Evolutionary conservation across 2,888 invertebrate genomes (phyloP), one percentile per base, ranked within the genome.

Genomic region (Eilema sororculum): DNA sequence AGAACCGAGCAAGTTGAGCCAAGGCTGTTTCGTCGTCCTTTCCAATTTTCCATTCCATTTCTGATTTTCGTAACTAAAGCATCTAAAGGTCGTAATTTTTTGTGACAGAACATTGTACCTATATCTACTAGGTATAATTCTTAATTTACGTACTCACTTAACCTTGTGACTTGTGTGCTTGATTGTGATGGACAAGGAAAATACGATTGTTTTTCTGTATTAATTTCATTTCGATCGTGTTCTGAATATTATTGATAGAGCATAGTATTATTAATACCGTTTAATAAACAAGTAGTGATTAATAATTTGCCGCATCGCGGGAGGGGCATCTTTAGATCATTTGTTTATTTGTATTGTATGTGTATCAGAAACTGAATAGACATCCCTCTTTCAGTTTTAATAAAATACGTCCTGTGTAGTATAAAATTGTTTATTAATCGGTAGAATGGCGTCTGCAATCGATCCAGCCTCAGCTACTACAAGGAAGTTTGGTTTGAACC

Each of bases 401-500:
- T 22, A 4, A n/a, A n/a, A 28, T 30, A n/a, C n/a, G n/a, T 3
- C 20, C 5, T 30, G 30, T 16, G 5, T 8, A 52, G n/a, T 52
- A 22, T 0, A 16, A 58, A 58, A 22, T 58, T 58, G 46, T 20
- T 46, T 46, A 22, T 60, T 16, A 16, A 2, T 60, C n/a, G 33
- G n/a, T 58, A 52, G n/a, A 37, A 81, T 81, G 79, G 81, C 79
- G 67, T 10, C 68, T 41, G 70, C 73, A 24, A 24, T 71, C 16
- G 75, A 76, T 63, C 25, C 60, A 12, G 24, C 68, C 2, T 52
- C 28, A 59, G 12, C 25, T 16, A 64, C 69, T 24, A 46, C 41
- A 10, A 76, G 60, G 0, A 67, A 77, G 37, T 85, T 86, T 58
- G 74, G 65, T 0, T 72, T 92, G 6, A 90, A 88, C 65, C 90